These are phyloP conservation scores for Mycalesis mineus DNA, from an alignment of 2,888 invertebrate species.

Conservation along the genomic window DNA sequence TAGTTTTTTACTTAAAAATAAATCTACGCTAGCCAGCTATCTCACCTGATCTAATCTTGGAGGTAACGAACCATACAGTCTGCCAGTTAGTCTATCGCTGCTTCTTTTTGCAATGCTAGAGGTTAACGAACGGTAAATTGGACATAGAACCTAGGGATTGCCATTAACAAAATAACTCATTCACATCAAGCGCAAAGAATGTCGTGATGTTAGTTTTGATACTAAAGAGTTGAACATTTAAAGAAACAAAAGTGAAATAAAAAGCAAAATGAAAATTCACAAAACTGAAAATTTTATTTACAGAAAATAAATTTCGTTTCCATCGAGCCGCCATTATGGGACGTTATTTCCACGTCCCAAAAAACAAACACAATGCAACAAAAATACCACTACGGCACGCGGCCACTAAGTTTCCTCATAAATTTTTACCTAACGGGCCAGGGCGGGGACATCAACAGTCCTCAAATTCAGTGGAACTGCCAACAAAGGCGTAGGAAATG, in stretches of 20 bases:
- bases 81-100: too few species aligned
- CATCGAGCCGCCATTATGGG: slow-evolving; percentile 2
- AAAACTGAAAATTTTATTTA: slow-evolving; percentile 7
- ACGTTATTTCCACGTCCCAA: slow-evolving; percentile 11
- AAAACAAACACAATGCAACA: slow-evolving; percentile 21
- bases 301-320: slow-evolving; percentile 11
- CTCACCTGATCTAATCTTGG: too few species aligned
- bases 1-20: too few species aligned
- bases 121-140: too few species aligned
- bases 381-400: slow-evolving; percentile 17
- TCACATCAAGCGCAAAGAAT: too few species aligned
- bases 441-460: slow-evolving; percentile 37
- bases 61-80: too few species aligned
- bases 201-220: too few species aligned
- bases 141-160: too few species aligned
- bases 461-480: slow-evolving; percentile 50
- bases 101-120: too few species aligned
- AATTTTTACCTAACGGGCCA: slow-evolving; percentile 24
- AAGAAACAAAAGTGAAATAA: background rate
- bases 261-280: background rate
- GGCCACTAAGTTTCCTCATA: slow-evolving; percentile 28
- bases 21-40: too few species aligned
- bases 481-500: slow-evolving; percentile 54
- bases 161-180: too few species aligned
- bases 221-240: background rate